Conservation (phyloP, 2,888 invertebrate genomes). For the Meteorus cinctellus region DNA sequence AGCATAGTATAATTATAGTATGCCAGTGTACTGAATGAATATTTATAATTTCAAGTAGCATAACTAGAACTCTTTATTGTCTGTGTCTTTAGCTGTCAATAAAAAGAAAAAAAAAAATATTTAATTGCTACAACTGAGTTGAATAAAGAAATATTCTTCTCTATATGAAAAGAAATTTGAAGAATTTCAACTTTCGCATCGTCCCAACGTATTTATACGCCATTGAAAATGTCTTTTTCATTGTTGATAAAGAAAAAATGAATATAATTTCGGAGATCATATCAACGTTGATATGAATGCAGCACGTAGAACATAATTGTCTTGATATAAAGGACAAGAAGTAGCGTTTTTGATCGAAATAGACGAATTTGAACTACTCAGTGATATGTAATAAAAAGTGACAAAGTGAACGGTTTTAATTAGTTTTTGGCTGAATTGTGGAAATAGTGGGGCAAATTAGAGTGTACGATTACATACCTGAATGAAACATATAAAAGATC, state of each 20-base stretch:
- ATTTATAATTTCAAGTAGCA: not conserved
- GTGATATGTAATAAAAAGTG: conserved; percentile 5
- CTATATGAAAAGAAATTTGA: not conserved
- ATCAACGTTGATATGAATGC: not conserved
- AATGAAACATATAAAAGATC: conserved; percentile 26
- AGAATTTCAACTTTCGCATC: not conserved
- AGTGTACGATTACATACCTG: conserved; percentile 40
- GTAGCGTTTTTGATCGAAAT: conserved; percentile 43
- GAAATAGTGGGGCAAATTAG: conserved; percentile 55
- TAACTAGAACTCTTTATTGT: not conserved
- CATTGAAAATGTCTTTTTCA: not conserved
- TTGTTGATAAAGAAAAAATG: not conserved
- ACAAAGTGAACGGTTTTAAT: conserved; percentile 53
- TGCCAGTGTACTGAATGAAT: not conserved
- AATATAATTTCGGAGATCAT: not conserved
- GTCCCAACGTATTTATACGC: not conserved
- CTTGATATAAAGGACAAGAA: conserved; percentile 44
- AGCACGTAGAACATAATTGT: not conserved
- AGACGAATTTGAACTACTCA: conserved; percentile 33
- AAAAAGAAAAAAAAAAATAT: not conserved
- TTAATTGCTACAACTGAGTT: not conserved
- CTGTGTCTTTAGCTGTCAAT: not conserved
- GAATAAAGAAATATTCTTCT: not conserved
- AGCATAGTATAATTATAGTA: not conserved
- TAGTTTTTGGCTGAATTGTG: conserved; percentile 33